A percentile compares a stretch with the other conserved stretches of the same genome.
Conservation (phyloP, 2,113 vertebrate species). For the Coptodon rendalli region DNA sequence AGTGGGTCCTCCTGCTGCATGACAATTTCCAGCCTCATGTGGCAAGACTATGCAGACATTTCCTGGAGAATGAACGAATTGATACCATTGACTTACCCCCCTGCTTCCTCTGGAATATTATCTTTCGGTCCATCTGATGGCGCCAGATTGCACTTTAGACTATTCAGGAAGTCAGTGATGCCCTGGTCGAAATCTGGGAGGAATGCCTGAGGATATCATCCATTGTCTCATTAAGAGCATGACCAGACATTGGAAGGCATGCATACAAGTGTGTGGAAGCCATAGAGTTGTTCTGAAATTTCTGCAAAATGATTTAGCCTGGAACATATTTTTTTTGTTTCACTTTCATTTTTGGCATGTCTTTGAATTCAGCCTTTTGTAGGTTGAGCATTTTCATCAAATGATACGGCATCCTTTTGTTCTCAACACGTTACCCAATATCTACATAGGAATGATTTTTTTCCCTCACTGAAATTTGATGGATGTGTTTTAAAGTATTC, state of each 20-base stretch:
- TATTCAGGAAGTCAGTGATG: not conserved
- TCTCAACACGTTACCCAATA: not conserved
- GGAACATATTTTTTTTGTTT: not conserved
- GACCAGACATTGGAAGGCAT: rapidly evolving
- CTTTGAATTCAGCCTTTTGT: not conserved
- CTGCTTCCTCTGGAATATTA: not conserved
- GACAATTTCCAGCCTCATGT: not conserved
- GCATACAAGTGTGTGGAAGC: not conserved
- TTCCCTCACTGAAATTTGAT: not conserved
- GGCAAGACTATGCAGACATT: not conserved
- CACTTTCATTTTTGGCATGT: not conserved
- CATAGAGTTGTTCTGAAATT: not conserved
- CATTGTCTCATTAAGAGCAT: not conserved
- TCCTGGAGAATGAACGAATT: not conserved
- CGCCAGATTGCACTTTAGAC: not conserved
- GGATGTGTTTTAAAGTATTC: not conserved
- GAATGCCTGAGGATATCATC: not conserved
- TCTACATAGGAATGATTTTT: not conserved
- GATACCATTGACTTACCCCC: not conserved
- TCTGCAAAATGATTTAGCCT: not conserved
- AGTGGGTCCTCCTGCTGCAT: not conserved
- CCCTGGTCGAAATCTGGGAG: not conserved
- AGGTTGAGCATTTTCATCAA: not conserved
- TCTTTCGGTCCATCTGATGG: not conserved
- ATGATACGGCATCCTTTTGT: not conserved